These are phyloP conservation scores for Xylota segnis DNA, from an alignment of 2,888 invertebrate genomes.

Conservation along the genomic window DNA sequence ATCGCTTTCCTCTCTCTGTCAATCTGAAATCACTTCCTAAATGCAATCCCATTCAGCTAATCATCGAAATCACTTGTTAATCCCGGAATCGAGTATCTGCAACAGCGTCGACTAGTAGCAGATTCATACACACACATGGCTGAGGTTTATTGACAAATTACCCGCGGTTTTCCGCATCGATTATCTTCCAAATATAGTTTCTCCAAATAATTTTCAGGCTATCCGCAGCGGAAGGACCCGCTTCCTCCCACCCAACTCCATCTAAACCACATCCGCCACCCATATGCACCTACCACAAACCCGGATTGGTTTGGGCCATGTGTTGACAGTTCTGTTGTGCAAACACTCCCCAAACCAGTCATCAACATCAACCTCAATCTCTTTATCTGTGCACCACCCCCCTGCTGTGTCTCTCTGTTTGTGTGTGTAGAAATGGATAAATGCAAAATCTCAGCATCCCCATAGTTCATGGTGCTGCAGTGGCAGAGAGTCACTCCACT, in stretches of 20 bases:
- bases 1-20: no score
- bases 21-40: no score
- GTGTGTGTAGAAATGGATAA: conserved; percentile 20
- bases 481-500: not conserved
- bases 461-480: conserved; percentile 28
- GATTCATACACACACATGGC: not conserved
- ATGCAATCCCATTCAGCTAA: no score
- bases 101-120: no score
- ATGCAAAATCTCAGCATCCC: conserved; percentile 31
- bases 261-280: not conserved
- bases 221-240: conserved; percentile 2
- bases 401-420: no score
- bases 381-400: conserved; percentile 44
- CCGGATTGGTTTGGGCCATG: not conserved
- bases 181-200: conserved; percentile 6
- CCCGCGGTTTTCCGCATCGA: conserved; percentile 24
- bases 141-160: conserved; percentile 19
- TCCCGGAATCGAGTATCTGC: no score
- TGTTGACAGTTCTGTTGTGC: conserved; percentile 54
- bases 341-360: conserved; percentile 55
- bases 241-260: not conserved
- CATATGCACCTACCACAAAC: conserved; percentile 20
- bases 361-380: conserved; percentile 52
- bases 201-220: conserved; percentile 19
- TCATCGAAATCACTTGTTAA: no score